These are phyloP conservation scores for Megaceryle maxima DNA, from an alignment of 2,113 vertebrate species.

Conservation along the genomic window DNA sequence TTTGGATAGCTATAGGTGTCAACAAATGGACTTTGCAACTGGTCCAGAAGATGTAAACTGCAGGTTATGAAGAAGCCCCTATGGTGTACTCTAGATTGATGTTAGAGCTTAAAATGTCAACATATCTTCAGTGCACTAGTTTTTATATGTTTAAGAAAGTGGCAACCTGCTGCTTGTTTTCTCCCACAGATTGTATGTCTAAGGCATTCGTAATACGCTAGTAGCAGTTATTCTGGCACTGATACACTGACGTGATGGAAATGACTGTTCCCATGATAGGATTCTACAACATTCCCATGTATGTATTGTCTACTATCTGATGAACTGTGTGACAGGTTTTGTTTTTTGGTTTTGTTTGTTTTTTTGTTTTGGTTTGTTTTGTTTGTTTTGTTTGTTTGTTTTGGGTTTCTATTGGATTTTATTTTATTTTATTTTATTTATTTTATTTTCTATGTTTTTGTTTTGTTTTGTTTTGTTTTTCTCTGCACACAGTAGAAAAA, in stretches of 20 bases:
- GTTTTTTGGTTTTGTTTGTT: too few relatives aligned
- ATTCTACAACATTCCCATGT: not conserved
- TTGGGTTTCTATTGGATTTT: too few relatives aligned
- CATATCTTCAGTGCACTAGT: not conserved
- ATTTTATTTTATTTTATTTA: too few relatives aligned
- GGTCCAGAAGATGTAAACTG: not conserved
- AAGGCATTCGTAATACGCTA: not conserved
- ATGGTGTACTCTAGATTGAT: not conserved
- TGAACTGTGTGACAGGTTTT: not conserved
- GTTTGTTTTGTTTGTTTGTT: too few relatives aligned
- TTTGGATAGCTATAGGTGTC: not conserved
- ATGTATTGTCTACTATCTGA: not conserved
- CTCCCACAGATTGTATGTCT: not conserved
- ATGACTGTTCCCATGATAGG: not conserved
- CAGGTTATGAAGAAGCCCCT: not conserved
- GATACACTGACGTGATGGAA: not conserved
- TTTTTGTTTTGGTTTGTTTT: too few relatives aligned
- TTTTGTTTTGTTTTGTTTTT: not conserved
- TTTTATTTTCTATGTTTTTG: too few relatives aligned
- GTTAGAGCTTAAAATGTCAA: not conserved
- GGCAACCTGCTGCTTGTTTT: not conserved
- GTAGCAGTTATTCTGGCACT: not conserved
- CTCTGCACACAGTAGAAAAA: not conserved
- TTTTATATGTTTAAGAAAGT: not conserved
- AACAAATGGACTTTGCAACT: not conserved